Conservation (phyloP, 2,888 invertebrate species). For the Morpho deidamia region DNA sequence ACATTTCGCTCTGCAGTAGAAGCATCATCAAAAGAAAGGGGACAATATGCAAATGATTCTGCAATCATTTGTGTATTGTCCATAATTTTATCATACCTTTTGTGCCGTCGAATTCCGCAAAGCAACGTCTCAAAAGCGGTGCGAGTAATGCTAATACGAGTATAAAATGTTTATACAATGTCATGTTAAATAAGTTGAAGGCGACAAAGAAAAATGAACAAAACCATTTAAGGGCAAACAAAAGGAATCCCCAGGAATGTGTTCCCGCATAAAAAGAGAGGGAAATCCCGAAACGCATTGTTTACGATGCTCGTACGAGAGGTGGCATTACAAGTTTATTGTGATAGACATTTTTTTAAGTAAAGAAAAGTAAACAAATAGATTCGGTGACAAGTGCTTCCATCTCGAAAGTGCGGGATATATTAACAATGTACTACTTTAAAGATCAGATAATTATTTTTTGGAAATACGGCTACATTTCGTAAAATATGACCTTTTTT, state of each 20-base stretch:
- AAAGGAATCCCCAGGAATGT: slow-evolving; percentile 77
- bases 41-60: too few species aligned
- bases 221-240: slow-evolving; percentile 65
- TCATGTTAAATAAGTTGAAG: slow-evolving; percentile 50
- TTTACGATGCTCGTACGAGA: slow-evolving; percentile 60
- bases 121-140: too few species aligned
- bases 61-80: too few species aligned
- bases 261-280: slow-evolving; percentile 66
- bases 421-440: too few species aligned
- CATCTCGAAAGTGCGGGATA: too few species aligned
- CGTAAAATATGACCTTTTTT: too few species aligned
- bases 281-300: slow-evolving; percentile 75
- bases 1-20: too few species aligned
- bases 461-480: too few species aligned
- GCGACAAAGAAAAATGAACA: slow-evolving; percentile 53
- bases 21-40: too few species aligned
- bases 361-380: not conserved
- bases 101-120: too few species aligned
- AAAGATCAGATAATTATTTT: too few species aligned
- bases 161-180: slow-evolving; percentile 45
- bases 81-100: too few species aligned
- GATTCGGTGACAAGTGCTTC: not conserved
- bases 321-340: slow-evolving; percentile 59
- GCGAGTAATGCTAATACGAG: slow-evolving; percentile 1
- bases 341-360: slow-evolving; percentile 42